A percentile compares a stretch with the other conserved stretches of the same genome.
These are phyloP conservation scores for Clanis bilineata DNA, from an alignment of 2,888 invertebrate species.

Conservation along the genomic window DNA sequence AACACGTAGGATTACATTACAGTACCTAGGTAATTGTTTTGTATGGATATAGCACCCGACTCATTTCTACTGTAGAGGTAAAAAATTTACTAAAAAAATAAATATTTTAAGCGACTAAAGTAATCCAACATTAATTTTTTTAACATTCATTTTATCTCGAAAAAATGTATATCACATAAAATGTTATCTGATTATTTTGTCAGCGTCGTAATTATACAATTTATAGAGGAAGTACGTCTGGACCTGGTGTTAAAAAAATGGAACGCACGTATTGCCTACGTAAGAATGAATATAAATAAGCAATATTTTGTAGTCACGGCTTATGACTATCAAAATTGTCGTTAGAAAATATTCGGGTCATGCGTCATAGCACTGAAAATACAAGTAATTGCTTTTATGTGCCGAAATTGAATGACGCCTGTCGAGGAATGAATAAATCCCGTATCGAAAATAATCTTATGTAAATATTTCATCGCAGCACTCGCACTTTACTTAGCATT, in stretches of 20 bases:
- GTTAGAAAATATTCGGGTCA: constrained; percentile 59
- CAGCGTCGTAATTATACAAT: neutral
- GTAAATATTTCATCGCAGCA: constrained; percentile 66
- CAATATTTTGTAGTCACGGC: constrained; percentile 14
- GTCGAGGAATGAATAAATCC: constrained; percentile 65
- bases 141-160: too few relatives aligned
- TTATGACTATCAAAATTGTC: constrained; percentile 40
- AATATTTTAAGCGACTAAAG: too few relatives aligned
- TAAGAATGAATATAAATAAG: constrained; percentile 2
- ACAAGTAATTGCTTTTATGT: constrained; percentile 70
- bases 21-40: too few relatives aligned
- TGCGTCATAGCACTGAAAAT: constrained; percentile 70
- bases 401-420: constrained; percentile 66
- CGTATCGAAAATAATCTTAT: constrained; percentile 65
- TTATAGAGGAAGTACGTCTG: constrained; percentile 1
- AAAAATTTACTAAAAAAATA: too few relatives aligned
- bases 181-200: neutral
- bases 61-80: too few relatives aligned
- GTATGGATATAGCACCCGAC: too few relatives aligned
- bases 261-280: neutral
- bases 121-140: too few relatives aligned
- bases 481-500: constrained; percentile 65
- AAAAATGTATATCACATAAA: neutral
- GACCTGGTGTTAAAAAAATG: neutral
- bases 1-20: too few relatives aligned